These are phyloP conservation scores for Nephrotoma guestfalica DNA, from an alignment of 2,888 invertebrate genomes.

Conservation along the genomic window DNA sequence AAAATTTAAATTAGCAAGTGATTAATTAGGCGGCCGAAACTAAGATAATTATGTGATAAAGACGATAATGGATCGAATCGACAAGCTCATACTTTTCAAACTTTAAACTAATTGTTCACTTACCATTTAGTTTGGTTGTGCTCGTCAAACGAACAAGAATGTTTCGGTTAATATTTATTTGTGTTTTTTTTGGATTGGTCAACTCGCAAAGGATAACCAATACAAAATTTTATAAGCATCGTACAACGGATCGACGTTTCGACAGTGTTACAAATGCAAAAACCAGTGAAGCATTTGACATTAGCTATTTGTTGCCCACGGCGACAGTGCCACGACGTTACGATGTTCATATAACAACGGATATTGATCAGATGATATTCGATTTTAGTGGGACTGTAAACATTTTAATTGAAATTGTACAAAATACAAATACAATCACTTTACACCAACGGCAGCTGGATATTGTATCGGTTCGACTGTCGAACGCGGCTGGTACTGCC, in stretches of 20 bases:
- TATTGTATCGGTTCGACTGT: constrained; percentile 19
- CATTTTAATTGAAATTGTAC: constrained; percentile 33
- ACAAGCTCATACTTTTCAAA: too few relatives aligned
- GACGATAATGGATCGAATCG: too few relatives aligned
- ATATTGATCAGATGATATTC: constrained; percentile 29
- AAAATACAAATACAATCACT: constrained; percentile 36
- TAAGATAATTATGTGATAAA: too few relatives aligned
- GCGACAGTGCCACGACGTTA: constrained; percentile 37
- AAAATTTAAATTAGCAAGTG: too few relatives aligned
- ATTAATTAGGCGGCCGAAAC: too few relatives aligned
- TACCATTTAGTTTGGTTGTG: not conserved
- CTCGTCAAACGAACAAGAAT: not conserved
- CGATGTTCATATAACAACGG: constrained; percentile 34
- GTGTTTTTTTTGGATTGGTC: not conserved
- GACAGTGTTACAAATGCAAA: not conserved
- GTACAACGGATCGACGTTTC: not conserved
- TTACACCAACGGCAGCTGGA: constrained; percentile 39
- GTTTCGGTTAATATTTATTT: not conserved
- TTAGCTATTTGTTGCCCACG: constrained; percentile 29
- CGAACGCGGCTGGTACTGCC: not conserved
- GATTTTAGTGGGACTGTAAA: constrained; percentile 29
- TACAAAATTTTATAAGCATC: not conserved
- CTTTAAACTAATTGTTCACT: too few relatives aligned
- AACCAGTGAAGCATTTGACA: not conserved
- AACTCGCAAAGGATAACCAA: not conserved